These are phyloP conservation scores for Ruditapes philippinarum DNA, from an alignment of 1,140 invertebrate genomes.

Conservation along the genomic window DNA sequence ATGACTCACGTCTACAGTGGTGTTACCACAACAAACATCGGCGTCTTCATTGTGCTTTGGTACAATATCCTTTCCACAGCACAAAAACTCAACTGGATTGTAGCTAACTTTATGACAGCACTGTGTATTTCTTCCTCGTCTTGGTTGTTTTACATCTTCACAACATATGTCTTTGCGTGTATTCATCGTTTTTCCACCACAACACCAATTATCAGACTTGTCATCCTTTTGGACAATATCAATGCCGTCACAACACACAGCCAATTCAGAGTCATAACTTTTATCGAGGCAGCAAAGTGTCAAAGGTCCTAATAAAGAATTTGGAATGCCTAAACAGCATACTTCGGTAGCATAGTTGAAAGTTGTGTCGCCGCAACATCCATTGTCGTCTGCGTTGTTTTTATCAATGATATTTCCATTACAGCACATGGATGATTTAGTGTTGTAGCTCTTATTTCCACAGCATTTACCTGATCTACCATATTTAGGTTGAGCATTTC, in stretches of 20 bases:
- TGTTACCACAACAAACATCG: slow-evolving; percentile 38
- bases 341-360: slow-evolving; percentile 41
- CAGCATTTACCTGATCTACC: slow-evolving; percentile 7
- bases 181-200: slow-evolving; percentile 27
- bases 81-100: slow-evolving; percentile 9
- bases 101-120: slow-evolving; percentile 47
- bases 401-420: neutral
- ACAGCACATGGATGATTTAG: neutral
- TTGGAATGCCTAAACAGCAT: slow-evolving; percentile 23
- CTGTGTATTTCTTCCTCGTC: slow-evolving; percentile 1
- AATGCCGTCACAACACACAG: neutral
- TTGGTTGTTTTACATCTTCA: slow-evolving; percentile 28
- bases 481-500: neutral
- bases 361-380: slow-evolving; percentile 44
- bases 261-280: slow-evolving; percentile 29
- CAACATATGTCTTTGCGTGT: slow-evolving; percentile 35
- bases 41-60: slow-evolving; percentile 27
- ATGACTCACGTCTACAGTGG: slow-evolving; percentile 19
- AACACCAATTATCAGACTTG: slow-evolving; percentile 41
- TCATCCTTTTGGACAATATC: slow-evolving; percentile 19
- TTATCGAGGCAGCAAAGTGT: slow-evolving; percentile 29
- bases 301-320: neutral
- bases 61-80: slow-evolving; percentile 16
- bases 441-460: slow-evolving; percentile 1
- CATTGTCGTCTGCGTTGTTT: neutral